phyloP scores from a whole-genome alignment of 2,888 invertebrate genomes.

The Stenotaenia linearis region DNA sequence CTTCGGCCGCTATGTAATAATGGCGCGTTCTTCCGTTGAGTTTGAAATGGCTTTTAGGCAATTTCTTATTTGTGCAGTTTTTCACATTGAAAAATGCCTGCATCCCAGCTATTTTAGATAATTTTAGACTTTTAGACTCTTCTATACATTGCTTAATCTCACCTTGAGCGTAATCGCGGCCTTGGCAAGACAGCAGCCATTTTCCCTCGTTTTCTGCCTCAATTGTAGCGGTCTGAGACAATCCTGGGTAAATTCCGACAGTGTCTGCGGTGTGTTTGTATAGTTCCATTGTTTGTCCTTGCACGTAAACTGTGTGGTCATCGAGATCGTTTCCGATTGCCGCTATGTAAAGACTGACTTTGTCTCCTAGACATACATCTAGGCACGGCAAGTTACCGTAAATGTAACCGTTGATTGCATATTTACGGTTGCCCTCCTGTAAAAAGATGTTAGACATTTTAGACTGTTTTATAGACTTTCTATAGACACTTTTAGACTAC shows the following conservation, averaged over 20 bases:
- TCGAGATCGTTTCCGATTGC: constrained; percentile 38
- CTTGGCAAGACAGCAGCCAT: not conserved
- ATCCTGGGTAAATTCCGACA: not conserved
- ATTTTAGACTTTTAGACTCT: not conserved
- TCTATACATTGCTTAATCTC: not conserved
- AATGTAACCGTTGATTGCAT: constrained; percentile 38
- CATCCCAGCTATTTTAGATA: constrained; percentile 2
- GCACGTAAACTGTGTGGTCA: constrained; percentile 38
- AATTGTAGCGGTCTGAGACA: not conserved
- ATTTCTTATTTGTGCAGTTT: not conserved
- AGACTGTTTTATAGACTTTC: too few species aligned
- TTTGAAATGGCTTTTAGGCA: not conserved
- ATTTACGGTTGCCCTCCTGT: constrained; percentile 37
- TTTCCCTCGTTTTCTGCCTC: not conserved
- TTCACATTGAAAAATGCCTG: constrained; percentile 13
- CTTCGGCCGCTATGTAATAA: constrained; percentile 26
- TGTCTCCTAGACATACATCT: constrained; percentile 35
- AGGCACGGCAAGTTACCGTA: constrained; percentile 38
- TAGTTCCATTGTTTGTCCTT: constrained; percentile 36
- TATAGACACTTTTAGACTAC: too few species aligned
- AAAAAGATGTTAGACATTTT: constrained; percentile 33
- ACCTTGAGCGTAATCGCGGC: not conserved
- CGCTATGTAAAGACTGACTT: constrained; percentile 38
- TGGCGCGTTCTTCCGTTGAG: not conserved
- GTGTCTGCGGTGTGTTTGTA: constrained; percentile 5